These are phyloP conservation scores for Macrotis lagotis DNA, from an alignment of 2,113 vertebrate genomes.

Conservation along the genomic window DNA sequence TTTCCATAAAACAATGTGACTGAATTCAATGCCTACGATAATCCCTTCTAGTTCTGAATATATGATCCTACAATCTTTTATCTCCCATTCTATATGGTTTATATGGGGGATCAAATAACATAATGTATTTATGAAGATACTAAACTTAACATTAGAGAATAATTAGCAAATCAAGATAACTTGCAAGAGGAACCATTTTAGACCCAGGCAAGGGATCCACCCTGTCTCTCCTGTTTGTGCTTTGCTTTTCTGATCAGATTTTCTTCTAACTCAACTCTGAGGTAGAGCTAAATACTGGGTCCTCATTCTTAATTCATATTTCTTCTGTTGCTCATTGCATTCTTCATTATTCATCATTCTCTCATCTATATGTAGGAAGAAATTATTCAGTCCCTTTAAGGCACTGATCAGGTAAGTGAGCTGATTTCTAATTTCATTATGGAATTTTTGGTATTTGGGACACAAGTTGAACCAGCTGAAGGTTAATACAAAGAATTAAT, in stretches of 20 bases:
- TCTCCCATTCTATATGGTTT: background rate
- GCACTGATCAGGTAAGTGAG: background rate
- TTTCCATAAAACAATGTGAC: background rate
- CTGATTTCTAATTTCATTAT: background rate
- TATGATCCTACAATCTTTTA: background rate
- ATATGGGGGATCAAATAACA: background rate
- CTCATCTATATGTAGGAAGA: background rate
- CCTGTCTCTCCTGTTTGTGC: background rate
- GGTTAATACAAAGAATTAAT: background rate
- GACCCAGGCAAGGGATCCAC: background rate
- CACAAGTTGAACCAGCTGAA: background rate
- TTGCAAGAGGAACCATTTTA: background rate
- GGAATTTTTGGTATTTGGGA: background rate
- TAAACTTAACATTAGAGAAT: background rate
- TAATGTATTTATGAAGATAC: background rate
- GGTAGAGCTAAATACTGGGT: background rate
- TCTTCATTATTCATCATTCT: conserved; percentile 10
- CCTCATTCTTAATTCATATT: background rate
- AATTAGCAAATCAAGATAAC: background rate
- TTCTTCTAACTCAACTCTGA: background rate
- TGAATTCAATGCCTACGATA: background rate
- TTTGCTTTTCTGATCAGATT: background rate
- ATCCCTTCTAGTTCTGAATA: background rate
- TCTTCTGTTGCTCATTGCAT: background rate
- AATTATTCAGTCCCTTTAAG: background rate